Percentiles rank a stretch among this genome's conserved stretches.
These are phyloP conservation scores for Platichthys flesus DNA, from an alignment of 2,113 vertebrate genomes.

Conservation along the genomic window DNA sequence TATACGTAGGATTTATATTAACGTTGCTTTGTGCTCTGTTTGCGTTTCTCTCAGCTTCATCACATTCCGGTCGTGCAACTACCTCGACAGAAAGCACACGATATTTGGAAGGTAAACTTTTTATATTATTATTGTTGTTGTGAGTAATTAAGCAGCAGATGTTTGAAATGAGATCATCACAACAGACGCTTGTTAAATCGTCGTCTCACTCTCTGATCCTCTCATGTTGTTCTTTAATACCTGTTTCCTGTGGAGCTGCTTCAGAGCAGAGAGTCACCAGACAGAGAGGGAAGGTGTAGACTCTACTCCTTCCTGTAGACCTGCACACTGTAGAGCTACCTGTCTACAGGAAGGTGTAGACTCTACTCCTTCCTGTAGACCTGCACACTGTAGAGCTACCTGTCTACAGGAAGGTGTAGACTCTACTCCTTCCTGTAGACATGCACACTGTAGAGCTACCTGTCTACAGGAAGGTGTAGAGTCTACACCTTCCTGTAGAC, in stretches of 20 bases:
- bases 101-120: conserved; percentile 93
- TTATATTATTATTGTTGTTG: not conserved
- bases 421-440: too few species aligned
- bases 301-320: too few species aligned
- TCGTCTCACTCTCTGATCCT: not conserved
- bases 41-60: conserved; percentile 87
- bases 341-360: too few species aligned
- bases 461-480: too few species aligned
- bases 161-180: conserved; percentile 3
- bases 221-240: conserved; percentile 11
- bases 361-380: too few species aligned
- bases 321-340: too few species aligned
- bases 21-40: not conserved
- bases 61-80: conserved; percentile 94
- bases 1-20: not conserved
- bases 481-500: too few species aligned
- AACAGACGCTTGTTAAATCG: not conserved
- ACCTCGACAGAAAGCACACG: conserved; percentile 95
- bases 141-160: too few species aligned
- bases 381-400: too few species aligned
- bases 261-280: not conserved
- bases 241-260: not conserved
- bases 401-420: too few species aligned
- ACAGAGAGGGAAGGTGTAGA: too few species aligned
- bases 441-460: too few species aligned